A percentile compares a stretch with the other conserved stretches of the same genome.
phyloP scores from a whole-genome alignment of 1,140 invertebrate species.

The Trachymyrmex cornetzi region DNA sequence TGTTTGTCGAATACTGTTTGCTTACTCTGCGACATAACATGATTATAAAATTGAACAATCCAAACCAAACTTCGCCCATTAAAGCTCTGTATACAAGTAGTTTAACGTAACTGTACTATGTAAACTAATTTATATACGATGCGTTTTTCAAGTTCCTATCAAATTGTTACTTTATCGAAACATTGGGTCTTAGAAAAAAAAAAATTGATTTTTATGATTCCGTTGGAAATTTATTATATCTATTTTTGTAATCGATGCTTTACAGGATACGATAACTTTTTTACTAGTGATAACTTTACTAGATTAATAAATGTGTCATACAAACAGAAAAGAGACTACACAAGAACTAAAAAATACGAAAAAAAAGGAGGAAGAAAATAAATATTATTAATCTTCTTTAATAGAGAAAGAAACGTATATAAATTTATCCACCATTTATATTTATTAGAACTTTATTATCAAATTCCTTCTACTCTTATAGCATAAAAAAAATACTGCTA shows the following conservation, averaged over 20 bases:
- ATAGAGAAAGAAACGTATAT: background rate
- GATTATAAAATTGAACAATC: constrained; percentile 57
- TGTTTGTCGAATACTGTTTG: constrained; percentile 49
- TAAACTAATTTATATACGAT: constrained; percentile 29
- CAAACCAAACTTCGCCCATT: constrained; percentile 44
- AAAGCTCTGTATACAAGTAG: constrained; percentile 40
- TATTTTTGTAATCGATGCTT: background rate
- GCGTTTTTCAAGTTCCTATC: constrained; percentile 8
- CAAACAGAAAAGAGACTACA: background rate
- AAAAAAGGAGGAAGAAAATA: background rate
- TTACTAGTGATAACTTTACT: background rate
- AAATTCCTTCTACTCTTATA: background rate
- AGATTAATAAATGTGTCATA: background rate
- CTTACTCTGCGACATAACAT: constrained; percentile 38
- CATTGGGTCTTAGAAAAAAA: background rate
- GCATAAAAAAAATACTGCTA: background rate
- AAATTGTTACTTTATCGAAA: constrained; percentile 4
- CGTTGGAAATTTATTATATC: constrained; percentile 17
- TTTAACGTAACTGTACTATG: constrained; percentile 42
- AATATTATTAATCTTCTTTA: background rate
- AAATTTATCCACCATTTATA: background rate
- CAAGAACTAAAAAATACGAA: background rate
- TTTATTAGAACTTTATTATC: background rate
- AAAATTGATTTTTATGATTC: constrained; percentile 45
- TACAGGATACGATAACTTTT: background rate